phyloP scores from a whole-genome alignment of 2,888 invertebrate genomes.

The Lucinisca nassula region DNA sequence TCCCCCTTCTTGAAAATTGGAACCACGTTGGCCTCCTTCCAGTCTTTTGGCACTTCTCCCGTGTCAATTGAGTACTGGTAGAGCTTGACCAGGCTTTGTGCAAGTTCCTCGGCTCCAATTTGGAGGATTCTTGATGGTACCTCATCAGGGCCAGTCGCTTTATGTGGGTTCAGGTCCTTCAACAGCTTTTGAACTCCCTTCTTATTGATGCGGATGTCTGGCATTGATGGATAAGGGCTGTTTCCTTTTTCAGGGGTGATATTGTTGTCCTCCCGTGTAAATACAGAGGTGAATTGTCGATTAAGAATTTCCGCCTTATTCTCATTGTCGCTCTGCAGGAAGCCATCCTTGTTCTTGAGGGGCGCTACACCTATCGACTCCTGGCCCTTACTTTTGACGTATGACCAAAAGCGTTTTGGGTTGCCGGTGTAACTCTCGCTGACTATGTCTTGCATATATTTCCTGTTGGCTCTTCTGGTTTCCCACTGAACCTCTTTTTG shows the following conservation, averaged over 20 bases:
- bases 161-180: constrained; percentile 6
- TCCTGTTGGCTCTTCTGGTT: neutral
- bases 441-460: neutral
- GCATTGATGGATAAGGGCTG: constrained; percentile 38
- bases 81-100: neutral
- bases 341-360: constrained; percentile 39
- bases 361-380: constrained; percentile 38
- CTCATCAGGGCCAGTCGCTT: constrained; percentile 9
- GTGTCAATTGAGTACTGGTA: constrained; percentile 15
- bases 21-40: constrained; percentile 18
- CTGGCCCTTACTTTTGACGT: constrained; percentile 36
- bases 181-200: constrained; percentile 8
- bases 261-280: constrained; percentile 19
- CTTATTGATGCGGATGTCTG: neutral
- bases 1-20: constrained; percentile 38
- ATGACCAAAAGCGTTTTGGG: constrained; percentile 38
- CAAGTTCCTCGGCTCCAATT: neutral
- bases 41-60: constrained; percentile 14
- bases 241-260: constrained; percentile 23
- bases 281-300: constrained; percentile 12
- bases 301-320: constrained; percentile 50
- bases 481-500: constrained; percentile 17
- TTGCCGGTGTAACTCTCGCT: neutral
- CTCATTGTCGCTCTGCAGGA: constrained; percentile 31
- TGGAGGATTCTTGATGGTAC: constrained; percentile 8